Evolutionary conservation across 2,888 invertebrate genomes (phyloP).

Genomic region (Pseudanteris insignis): DNA sequence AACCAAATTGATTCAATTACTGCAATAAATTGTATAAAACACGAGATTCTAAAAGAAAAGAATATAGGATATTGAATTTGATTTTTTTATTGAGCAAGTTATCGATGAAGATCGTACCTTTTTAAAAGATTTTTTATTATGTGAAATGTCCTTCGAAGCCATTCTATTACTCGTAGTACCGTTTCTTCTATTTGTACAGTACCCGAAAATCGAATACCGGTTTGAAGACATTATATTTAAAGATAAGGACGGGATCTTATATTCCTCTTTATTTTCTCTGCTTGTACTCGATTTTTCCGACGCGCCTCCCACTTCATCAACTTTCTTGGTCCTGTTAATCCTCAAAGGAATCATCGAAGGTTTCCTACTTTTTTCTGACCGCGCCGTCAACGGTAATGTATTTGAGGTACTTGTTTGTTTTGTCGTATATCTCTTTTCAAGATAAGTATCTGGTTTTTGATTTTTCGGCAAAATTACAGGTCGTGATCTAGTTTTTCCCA

Average conservation of each 20-base stretch:
- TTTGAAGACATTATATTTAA: conserved; percentile 10
- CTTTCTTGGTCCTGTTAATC: conserved; percentile 31
- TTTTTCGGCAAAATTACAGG: background rate
- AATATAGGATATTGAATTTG: too few species aligned
- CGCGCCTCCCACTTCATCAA: conserved; percentile 7
- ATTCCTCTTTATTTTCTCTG: too few species aligned
- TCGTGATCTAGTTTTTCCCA: conserved; percentile 12
- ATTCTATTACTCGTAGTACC: conserved; percentile 20
- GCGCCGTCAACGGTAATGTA: conserved; percentile 51
- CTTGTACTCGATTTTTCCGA: conserved; percentile 16
- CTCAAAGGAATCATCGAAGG: conserved; percentile 53
- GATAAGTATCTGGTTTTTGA: conserved; percentile 12
- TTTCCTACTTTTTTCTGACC: conserved; percentile 51
- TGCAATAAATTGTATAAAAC: too few species aligned
- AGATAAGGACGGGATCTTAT: conserved; percentile 5
- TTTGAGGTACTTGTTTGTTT: conserved; percentile 46
- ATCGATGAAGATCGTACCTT: too few species aligned
- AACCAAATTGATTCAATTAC: too few species aligned
- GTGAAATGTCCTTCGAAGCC: conserved; percentile 40
- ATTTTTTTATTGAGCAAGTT: too few species aligned
- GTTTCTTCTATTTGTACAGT: conserved; percentile 60
- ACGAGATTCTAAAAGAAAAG: too few species aligned
- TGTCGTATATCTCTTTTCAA: conserved; percentile 14
- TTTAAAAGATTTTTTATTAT: too few species aligned
- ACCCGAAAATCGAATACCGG: conserved; percentile 60